phyloP scores from a whole-genome alignment of 2,113 vertebrate species.

The Sebastes fasciatus region DNA sequence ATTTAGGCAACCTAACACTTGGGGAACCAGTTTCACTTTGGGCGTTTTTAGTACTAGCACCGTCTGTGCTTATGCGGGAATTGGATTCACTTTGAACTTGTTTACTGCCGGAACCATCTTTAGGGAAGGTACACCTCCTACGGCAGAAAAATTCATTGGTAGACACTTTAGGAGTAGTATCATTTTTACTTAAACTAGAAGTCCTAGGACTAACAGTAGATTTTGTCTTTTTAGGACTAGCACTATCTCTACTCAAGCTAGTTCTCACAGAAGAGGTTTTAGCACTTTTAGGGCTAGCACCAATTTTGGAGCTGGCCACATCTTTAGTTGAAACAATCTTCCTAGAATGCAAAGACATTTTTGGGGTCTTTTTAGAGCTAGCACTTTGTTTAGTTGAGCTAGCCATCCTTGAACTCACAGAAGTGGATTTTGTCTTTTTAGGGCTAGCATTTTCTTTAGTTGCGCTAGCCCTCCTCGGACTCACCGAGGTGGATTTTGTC shows the following conservation, averaged over 20 bases:
- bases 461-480: neutral
- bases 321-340: neutral
- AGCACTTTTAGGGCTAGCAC: neutral
- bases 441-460: neutral
- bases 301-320: neutral
- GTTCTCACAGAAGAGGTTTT: neutral
- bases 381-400: neutral
- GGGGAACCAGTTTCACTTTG: neutral
- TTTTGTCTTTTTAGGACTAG: conserved; percentile 1
- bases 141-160: neutral
- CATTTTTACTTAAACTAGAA: neutral
- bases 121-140: conserved; percentile 1
- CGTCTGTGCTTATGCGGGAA: neutral
- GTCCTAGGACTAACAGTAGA: neutral
- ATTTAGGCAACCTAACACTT: neutral
- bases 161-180: neutral
- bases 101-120: neutral
- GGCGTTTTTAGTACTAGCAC: neutral
- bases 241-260: neutral
- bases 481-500: neutral
- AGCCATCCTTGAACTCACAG: neutral
- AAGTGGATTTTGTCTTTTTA: neutral
- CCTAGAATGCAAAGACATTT: neutral
- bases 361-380: conserved; percentile 2
- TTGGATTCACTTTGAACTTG: conserved; percentile 12